Evolutionary conservation across 2,113 vertebrate genomes (phyloP).

Genomic region (Saimiri boliviensis): DNA sequence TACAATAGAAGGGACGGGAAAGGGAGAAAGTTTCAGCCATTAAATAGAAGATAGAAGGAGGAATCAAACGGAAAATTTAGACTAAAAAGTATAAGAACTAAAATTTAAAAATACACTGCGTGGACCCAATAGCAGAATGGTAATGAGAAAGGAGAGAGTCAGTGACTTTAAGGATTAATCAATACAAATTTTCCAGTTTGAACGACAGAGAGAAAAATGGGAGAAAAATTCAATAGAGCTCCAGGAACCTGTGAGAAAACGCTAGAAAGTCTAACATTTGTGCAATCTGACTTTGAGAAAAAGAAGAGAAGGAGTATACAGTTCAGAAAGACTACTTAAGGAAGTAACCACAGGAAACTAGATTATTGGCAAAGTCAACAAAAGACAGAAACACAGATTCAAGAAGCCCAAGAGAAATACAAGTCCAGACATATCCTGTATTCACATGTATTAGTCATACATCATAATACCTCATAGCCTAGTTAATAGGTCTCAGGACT

Average conservation of each 20-base stretch:
- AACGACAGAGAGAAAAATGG: not conserved
- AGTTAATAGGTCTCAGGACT: not conserved
- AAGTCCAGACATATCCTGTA: not conserved
- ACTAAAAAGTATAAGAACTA: not conserved
- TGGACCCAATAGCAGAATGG: not conserved
- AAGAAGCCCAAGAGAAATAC: not conserved
- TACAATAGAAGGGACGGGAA: not conserved
- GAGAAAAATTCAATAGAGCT: not conserved
- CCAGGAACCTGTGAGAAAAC: not conserved
- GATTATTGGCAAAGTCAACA: not conserved
- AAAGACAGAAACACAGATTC: not conserved
- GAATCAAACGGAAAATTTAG: not conserved
- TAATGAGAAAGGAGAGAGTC: not conserved
- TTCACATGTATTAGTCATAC: not conserved
- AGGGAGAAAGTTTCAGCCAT: not conserved
- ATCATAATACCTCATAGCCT: not conserved
- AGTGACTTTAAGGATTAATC: conserved; percentile 20
- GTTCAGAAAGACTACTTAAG: conserved; percentile 10
- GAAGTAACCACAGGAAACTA: not conserved
- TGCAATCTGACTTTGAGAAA: not conserved
- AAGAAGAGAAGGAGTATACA: not conserved
- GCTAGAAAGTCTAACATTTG: not conserved
- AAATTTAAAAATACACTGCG: not conserved
- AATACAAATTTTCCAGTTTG: not conserved
- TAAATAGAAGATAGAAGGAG: not conserved